Evolutionary conservation across 92 coral and sea anemone species (phyloP).

Genomic region (Phenganax subtilis): DNA sequence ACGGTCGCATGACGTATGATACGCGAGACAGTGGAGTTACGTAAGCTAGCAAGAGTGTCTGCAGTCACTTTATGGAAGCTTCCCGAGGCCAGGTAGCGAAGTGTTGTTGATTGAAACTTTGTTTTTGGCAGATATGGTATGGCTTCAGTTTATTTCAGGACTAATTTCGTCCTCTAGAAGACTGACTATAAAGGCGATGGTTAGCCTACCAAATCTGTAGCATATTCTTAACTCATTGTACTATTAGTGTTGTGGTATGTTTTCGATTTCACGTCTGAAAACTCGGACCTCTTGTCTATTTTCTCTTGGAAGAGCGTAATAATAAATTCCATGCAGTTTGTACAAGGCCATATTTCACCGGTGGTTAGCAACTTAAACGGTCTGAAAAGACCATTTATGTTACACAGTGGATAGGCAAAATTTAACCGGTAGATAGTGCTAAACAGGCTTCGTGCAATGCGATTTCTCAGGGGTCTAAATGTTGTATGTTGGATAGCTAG

Average conservation of each 20-base stretch:
- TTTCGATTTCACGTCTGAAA: neutral
- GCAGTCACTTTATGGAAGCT: no score
- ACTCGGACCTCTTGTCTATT: neutral
- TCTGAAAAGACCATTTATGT: neutral
- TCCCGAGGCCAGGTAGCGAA: neutral
- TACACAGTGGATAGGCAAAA: conserved; percentile 29
- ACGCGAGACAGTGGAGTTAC: no score
- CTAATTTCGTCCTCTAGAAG: conserved; percentile 14
- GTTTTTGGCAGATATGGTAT: conserved; percentile 3
- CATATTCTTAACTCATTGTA: neutral
- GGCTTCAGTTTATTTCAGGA: neutral
- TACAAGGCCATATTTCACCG: no score
- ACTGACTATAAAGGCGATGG: neutral
- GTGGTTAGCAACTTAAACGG: no score
- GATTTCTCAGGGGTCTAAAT: conserved; percentile 33
- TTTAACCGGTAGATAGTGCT: neutral
- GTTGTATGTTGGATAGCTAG: neutral
- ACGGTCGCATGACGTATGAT: neutral
- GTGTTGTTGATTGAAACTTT: neutral
- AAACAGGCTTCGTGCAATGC: conserved; percentile 38
- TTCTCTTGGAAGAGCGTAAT: neutral
- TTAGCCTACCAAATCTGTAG: neutral
- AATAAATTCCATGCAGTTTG: neutral
- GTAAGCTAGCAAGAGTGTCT: no score
- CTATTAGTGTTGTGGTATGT: neutral